Evolutionary conservation across 2,113 vertebrate species (phyloP), one percentile per base, ranked within the genome.

Genomic region (Dasyprocta punctata): DNA sequence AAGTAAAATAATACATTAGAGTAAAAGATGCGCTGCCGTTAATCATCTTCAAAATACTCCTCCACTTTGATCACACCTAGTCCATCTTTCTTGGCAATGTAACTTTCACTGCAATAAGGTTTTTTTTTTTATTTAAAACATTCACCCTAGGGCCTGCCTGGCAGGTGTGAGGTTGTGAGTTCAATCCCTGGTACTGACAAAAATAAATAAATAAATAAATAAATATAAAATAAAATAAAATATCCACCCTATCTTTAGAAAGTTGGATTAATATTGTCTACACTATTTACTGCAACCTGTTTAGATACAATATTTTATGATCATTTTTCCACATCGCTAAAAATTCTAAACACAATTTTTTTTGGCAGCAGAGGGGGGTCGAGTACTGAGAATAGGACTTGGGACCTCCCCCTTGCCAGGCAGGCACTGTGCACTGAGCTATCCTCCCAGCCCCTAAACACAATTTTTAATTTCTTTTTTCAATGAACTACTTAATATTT

Each of bases 401-500:
- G 54, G 54, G 17, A 19, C 17, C 54, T 19, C 54, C 17, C 54
- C 17, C 54, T 56, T 56, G 54, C 54, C 54, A 56, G 54, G 54
- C 54, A 56, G 54, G 54, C 54, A 2, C 54, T 56, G 16, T 56
- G 54, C 54, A 19, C 54, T 56, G 54, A 56, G 17, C 54, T 56
- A 56, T 56, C 17, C 54, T 17, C 17, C 54, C 54, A 56, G 54
- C 54, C 5, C 54, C 82, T 36, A 87, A 91, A 84, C 24, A 26
- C 19, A 17, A 77, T 26, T 89, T 96, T 41, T 10, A 14, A 91
- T 78, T 89, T 67, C 30, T 89, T 67, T 92, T 86, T 90, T 94
- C 24, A 77, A 20, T 38, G 86, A 80, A 87, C 90, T 73, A 65
- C 49, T 95, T 83, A 89, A 33, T 56, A 84, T 90, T 85, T 94